phyloP scores from a whole-genome alignment of 1,140 invertebrate genomes.

The Neodiprion virginianus region DNA sequence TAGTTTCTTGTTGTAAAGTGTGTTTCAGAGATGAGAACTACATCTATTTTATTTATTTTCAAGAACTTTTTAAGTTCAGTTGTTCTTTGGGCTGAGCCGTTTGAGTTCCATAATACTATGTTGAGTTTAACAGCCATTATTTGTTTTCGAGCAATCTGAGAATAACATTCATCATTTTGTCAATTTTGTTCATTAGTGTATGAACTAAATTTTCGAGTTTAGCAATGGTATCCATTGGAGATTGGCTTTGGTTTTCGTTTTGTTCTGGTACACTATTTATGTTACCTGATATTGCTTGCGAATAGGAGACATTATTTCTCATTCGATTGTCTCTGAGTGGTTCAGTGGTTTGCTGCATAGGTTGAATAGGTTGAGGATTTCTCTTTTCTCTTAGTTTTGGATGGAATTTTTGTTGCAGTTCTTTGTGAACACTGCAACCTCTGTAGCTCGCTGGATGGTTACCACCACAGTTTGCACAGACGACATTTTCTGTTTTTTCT shows the following conservation, averaged over 20 bases:
- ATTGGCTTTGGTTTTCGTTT: too few species aligned
- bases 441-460: constrained; percentile 48
- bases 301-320: too few species aligned
- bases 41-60: constrained; percentile 29
- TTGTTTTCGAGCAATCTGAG: not conserved
- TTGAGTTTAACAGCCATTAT: constrained; percentile 11
- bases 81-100: constrained; percentile 28
- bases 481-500: constrained; percentile 33
- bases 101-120: constrained; percentile 28
- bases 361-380: not conserved
- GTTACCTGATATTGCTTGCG: too few species aligned
- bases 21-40: constrained; percentile 29
- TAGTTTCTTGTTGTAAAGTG: constrained; percentile 30
- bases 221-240: not conserved
- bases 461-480: constrained; percentile 42
- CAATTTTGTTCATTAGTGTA: not conserved
- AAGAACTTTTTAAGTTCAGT: constrained; percentile 30
- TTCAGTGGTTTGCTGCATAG: not conserved
- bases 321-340: not conserved
- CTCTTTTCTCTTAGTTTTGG: not conserved
- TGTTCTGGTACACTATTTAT: too few species aligned
- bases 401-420: constrained; percentile 20
- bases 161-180: not conserved
- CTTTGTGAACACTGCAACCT: constrained; percentile 37
- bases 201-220: not conserved